phyloP scores from a whole-genome alignment of 2,797 vertebrate genomes.

The Syngnathus acus region DNA sequence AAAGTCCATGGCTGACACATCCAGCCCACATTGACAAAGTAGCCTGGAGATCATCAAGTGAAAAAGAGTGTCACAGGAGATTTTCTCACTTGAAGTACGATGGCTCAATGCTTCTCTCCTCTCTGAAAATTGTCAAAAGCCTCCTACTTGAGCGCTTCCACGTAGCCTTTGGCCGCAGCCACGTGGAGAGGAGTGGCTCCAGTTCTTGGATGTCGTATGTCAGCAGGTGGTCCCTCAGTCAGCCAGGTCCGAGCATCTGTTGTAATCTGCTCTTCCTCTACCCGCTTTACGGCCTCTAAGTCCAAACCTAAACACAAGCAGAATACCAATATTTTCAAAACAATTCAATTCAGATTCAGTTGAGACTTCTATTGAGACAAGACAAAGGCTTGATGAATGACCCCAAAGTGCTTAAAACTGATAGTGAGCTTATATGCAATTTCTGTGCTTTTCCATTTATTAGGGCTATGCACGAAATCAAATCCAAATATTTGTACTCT shows the following conservation, averaged over 20 bases:
- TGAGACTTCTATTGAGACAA: too few species aligned
- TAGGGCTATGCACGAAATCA: too few species aligned
- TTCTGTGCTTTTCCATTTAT: too few species aligned
- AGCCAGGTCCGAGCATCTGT: constrained; percentile 80
- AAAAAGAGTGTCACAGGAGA: not conserved
- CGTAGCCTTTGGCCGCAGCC: constrained; percentile 86
- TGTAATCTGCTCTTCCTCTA: constrained; percentile 82
- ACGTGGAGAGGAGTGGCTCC: constrained; percentile 85
- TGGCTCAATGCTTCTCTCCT: not conserved
- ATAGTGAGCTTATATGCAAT: too few species aligned
- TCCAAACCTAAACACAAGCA: constrained; percentile 71
- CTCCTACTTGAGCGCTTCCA: constrained; percentile 79
- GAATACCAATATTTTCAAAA: not conserved
- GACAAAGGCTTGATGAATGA: too few species aligned
- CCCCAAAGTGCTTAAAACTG: too few species aligned
- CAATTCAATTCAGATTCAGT: not conserved
- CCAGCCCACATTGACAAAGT: constrained; percentile 81
- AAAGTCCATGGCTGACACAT: constrained; percentile 77
- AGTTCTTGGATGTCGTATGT: constrained; percentile 72
- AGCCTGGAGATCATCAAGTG: constrained; percentile 58
- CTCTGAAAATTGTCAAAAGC: not conserved
- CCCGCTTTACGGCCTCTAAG: constrained; percentile 76
- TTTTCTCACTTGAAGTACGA: not conserved
- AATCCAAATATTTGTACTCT: too few species aligned
- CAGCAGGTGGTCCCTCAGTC: constrained; percentile 67